Evolutionary conservation across 1,140 invertebrate genomes (phyloP), one percentile per base, ranked within the genome.

Genomic region (Coelopa frigida): DNA sequence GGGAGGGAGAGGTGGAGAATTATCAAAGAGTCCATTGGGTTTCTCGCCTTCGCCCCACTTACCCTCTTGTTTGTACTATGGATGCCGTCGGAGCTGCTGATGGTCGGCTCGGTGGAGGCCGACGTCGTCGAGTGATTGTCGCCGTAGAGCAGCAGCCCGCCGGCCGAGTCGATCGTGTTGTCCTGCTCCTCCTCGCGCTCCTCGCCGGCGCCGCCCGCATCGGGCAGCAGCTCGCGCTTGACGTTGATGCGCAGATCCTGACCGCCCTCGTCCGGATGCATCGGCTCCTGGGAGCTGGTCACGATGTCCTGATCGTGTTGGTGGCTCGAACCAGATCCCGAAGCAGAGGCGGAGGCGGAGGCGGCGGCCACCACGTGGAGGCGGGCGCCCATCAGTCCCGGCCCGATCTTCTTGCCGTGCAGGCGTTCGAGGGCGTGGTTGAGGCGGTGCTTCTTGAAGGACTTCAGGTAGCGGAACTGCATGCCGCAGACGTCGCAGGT

Each of bases 401-500:
- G n/a, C n/a, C n/a, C n/a, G n/a, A n/a, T n/a, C 48, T 62, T 77
- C 54, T 79, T 82, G 5, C 78, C 79, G 53, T 89, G 87, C 10
- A 89, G 72, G 40, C 84, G 78, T 59, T 89, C 87, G 3, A 89
- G 61, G 2, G 87, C 85, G 59, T 92, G 88, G 59, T 92, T 92
- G 17, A 90, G 73, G 11, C 87, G 76, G 59, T 90, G 88, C 68
- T 91, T 90, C 66, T 89, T 89, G 66, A 91, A 91, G 1, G 87
- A 90, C 61, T 90, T 90, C 17, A 90, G 75, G 64, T 89, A 89
- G 47, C 84, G 75, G 62, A 91, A 91, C 65, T 89, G 87, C 87
- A 89, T 89, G 18, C 87, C 87, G 69, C 87, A 91, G 2, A 89
- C 85, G 56, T 89, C 87, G 61, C 87, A 92, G 17, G 87, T 89